phyloP scores from a whole-genome alignment of 2,113 vertebrate species.

The Eulacestoma nigropectus region DNA sequence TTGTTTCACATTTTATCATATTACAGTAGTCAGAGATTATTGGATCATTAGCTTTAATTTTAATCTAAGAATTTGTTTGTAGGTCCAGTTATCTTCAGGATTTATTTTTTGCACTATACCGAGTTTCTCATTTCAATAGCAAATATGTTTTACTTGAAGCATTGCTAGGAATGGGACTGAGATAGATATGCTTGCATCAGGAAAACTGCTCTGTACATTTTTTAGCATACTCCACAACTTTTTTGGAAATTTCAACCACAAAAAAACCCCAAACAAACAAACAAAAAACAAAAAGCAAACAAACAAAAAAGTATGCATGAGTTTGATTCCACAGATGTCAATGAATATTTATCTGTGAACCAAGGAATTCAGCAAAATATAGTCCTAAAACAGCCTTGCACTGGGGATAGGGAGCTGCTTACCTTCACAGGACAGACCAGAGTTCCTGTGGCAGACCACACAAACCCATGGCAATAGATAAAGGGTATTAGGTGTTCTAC shows the following conservation, averaged over 20 bases:
- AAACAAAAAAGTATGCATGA: accelerated
- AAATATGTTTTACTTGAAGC: background rate
- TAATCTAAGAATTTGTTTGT: background rate
- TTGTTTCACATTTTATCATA: background rate
- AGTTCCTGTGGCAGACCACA: background rate
- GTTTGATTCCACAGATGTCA: background rate
- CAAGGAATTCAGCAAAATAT: background rate
- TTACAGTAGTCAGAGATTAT: background rate
- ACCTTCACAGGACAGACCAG: background rate
- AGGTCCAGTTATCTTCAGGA: background rate
- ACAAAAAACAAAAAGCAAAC: too few species aligned
- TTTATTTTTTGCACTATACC: background rate
- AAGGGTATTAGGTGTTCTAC: background rate
- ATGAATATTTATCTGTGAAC: background rate
- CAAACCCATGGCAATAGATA: background rate
- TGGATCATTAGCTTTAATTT: background rate
- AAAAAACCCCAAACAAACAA: too few species aligned
- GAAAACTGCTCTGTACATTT: background rate
- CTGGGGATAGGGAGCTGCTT: background rate
- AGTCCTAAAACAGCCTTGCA: background rate
- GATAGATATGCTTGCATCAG: background rate
- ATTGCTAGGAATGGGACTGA: background rate
- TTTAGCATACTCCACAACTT: background rate
- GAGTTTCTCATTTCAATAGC: background rate
- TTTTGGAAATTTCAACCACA: background rate